These are phyloP conservation scores for Onthophagus taurus DNA, from an alignment of 1,140 invertebrate genomes.

Conservation along the genomic window DNA sequence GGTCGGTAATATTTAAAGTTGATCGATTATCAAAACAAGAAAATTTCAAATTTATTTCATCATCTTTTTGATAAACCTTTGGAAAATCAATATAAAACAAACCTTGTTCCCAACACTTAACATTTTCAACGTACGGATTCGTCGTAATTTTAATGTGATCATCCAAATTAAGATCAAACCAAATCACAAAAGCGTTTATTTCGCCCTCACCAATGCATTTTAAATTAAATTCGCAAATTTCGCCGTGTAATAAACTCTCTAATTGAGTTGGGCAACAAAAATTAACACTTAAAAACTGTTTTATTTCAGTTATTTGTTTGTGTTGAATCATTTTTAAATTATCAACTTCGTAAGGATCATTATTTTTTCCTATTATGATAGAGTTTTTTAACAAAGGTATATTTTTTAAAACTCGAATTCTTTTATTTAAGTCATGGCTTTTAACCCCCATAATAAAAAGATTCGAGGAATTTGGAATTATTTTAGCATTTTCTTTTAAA, in stretches of 20 bases:
- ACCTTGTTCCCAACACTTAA: slow-evolving; percentile 68
- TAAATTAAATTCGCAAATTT: too few relatives aligned
- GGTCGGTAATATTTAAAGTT: slow-evolving; percentile 7
- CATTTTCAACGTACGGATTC: slow-evolving; percentile 39
- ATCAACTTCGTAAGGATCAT: slow-evolving; percentile 60
- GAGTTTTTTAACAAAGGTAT: slow-evolving; percentile 29
- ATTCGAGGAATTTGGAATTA: slow-evolving; percentile 53
- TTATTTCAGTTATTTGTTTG: slow-evolving; percentile 49
- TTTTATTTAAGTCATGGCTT: too few relatives aligned
- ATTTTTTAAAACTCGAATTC: slow-evolving; percentile 40
- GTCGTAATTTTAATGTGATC: slow-evolving; percentile 49
- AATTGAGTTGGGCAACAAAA: slow-evolving; percentile 53
- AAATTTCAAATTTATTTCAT: slow-evolving; percentile 38
- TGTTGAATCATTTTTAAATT: slow-evolving; percentile 49
- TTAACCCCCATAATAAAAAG: slow-evolving; percentile 49
- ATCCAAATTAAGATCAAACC: slow-evolving; percentile 66
- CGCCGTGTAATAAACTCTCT: slow-evolving; percentile 35
- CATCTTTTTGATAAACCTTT: slow-evolving; percentile 30
- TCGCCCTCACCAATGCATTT: slow-evolving; percentile 35
- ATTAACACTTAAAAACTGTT: slow-evolving; percentile 48
- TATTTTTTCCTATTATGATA: slow-evolving; percentile 33
- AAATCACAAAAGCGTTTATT: slow-evolving; percentile 55
- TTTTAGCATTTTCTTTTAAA: slow-evolving; percentile 39
- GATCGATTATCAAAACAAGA: slow-evolving; percentile 35
- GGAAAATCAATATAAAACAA: slow-evolving; percentile 48